phyloP scores from a whole-genome alignment of 2,888 invertebrate genomes.

The Tiphia femorata region DNA sequence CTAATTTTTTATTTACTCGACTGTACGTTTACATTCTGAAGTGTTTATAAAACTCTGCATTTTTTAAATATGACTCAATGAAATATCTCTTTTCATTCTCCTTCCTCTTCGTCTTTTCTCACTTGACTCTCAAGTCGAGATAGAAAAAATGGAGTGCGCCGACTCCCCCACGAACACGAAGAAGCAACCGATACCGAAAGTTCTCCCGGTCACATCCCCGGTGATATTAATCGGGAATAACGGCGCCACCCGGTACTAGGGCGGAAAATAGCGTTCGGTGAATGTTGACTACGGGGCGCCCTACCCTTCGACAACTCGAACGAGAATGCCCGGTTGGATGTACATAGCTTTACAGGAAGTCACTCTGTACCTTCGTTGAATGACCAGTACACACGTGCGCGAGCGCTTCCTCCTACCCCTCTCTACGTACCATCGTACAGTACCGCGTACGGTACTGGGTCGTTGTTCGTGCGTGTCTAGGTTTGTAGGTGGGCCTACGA shows the following conservation, averaged over 20 bases:
- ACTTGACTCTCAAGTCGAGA: no score
- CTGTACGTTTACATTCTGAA: no score
- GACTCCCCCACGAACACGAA: no score
- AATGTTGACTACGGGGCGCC: slow-evolving; percentile 47
- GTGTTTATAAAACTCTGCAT: no score
- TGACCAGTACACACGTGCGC: slow-evolving; percentile 44
- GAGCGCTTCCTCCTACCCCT: neutral
- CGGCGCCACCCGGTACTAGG: slow-evolving; percentile 46
- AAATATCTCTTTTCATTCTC: no score
- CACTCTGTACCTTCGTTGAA: slow-evolving; percentile 53
- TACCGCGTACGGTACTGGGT: slow-evolving; percentile 7
- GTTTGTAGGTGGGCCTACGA: no score
- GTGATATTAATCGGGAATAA: slow-evolving; percentile 40
- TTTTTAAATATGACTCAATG: no score
- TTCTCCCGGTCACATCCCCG: neutral
- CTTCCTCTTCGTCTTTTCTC: no score
- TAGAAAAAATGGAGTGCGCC: no score
- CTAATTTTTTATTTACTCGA: no score
- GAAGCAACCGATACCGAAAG: no score
- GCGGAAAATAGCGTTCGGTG: slow-evolving; percentile 51
- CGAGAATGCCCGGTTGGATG: slow-evolving; percentile 49
- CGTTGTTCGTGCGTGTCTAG: slow-evolving; percentile 6
- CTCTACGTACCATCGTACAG: slow-evolving; percentile 22
- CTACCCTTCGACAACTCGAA: slow-evolving; percentile 51
- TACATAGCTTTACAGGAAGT: slow-evolving; percentile 57